phyloP scores from a whole-genome alignment of 2,888 invertebrate species.

The Dione juno region DNA sequence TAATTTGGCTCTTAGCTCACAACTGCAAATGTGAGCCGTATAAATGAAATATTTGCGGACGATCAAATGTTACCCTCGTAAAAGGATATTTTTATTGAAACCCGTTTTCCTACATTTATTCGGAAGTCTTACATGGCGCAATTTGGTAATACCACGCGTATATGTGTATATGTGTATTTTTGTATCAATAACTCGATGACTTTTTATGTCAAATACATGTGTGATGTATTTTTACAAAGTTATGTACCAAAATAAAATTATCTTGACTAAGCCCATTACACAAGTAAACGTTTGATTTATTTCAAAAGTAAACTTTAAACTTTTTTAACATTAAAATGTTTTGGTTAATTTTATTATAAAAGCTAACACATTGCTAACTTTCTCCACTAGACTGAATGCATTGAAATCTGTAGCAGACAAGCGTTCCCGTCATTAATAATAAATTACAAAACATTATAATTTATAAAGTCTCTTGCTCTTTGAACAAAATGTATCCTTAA shows the following conservation, averaged over 20 bases:
- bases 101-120: conserved; percentile 42
- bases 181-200: conserved; percentile 33
- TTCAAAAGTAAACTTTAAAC: too few relatives aligned
- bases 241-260: too few relatives aligned
- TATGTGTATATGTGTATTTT: not conserved
- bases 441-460: conserved; percentile 23
- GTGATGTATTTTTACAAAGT: too few relatives aligned
- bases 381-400: not conserved
- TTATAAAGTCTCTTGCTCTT: conserved; percentile 19
- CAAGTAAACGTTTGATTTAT: too few relatives aligned
- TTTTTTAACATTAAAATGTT: too few relatives aligned
- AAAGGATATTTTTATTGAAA: conserved; percentile 52
- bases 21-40: conserved; percentile 32
- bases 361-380: not conserved
- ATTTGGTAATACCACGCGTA: conserved; percentile 29
- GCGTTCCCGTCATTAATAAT: conserved; percentile 19
- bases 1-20: conserved; percentile 32
- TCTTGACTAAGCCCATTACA: too few relatives aligned
- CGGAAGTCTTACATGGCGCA: conserved; percentile 36
- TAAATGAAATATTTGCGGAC: conserved; percentile 42
- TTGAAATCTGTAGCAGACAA: conserved; percentile 20
- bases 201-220: too few relatives aligned
- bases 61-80: conserved; percentile 48
- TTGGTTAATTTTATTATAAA: not conserved
- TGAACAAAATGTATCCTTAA: conserved; percentile 18